These are phyloP conservation scores for Labeo calbasu DNA, from an alignment of 2,797 vertebrate genomes.

Conservation along the genomic window DNA sequence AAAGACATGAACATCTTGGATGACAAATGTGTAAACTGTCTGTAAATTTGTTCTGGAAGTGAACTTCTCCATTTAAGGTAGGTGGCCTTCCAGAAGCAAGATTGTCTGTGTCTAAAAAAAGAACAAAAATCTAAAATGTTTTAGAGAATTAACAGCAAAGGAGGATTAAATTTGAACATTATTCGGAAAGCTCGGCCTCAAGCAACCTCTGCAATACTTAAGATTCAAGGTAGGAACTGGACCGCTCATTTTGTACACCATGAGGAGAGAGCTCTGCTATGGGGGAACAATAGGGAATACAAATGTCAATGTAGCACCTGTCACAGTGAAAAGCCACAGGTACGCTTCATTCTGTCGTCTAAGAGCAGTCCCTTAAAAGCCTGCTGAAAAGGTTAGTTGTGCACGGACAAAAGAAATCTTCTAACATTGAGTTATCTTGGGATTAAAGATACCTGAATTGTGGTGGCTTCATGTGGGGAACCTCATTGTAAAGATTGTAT, in stretches of 20 bases:
- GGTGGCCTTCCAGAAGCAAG: too few relatives aligned
- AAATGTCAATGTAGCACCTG: slow-evolving; percentile 37
- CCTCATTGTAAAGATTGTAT: slow-evolving; percentile 6
- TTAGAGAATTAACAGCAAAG: background rate
- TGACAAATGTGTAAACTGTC: too few relatives aligned
- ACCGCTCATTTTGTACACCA: background rate
- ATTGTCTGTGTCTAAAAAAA: background rate
- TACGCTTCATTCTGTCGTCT: background rate
- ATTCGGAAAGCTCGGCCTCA: slow-evolving; percentile 14
- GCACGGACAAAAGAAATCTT: slow-evolving; percentile 1
- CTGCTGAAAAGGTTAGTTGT: slow-evolving; percentile 31
- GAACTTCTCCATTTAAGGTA: slow-evolving; percentile 20
- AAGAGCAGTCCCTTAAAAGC: slow-evolving; percentile 21
- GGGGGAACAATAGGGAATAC: slow-evolving; percentile 23
- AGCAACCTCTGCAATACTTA: slow-evolving; percentile 9
- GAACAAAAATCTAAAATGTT: background rate
- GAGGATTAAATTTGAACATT: background rate
- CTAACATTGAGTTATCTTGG: slow-evolving; percentile 27
- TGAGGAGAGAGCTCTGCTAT: slow-evolving; percentile 20
- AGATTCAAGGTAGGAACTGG: slow-evolving; percentile 3
- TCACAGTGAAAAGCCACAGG: slow-evolving; percentile 24
- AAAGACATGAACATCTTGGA: too few relatives aligned
- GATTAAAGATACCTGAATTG: slow-evolving; percentile 2
- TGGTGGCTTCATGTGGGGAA: background rate
- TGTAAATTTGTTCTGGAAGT: too few relatives aligned